Conservation (phyloP, 2,888 invertebrate genomes). For the Eumerus sabulonum region DNA sequence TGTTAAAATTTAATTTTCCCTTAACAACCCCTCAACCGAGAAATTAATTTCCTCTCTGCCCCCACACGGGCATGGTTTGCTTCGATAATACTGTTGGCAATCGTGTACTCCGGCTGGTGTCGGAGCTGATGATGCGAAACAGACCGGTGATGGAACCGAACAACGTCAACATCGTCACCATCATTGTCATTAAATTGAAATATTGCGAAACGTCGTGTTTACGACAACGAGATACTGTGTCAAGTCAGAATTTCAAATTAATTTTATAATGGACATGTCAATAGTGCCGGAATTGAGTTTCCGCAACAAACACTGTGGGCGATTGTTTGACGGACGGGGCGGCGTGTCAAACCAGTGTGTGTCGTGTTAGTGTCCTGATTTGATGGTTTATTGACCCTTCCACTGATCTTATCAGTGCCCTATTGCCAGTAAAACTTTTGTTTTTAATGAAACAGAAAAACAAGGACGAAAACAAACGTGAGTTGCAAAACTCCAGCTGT, state of each 20-base stretch:
- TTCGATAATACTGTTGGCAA: too few relatives aligned
- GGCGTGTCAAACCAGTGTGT: neutral
- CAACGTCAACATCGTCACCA: conserved; percentile 59
- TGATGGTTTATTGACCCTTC: neutral
- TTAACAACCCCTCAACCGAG: conserved; percentile 63
- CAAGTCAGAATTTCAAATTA: conserved; percentile 61
- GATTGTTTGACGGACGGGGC: neutral
- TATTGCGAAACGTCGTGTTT: conserved; percentile 48
- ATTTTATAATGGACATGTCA: conserved; percentile 61
- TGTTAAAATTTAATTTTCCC: conserved; percentile 65
- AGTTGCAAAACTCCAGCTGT: conserved; percentile 28
- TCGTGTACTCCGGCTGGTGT: neutral
- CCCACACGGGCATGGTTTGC: neutral
- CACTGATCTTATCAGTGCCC: too few relatives aligned
- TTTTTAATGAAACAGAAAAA: conserved; percentile 16
- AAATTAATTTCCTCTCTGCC: conserved; percentile 63
- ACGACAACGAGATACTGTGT: conserved; percentile 34
- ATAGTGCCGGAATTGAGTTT: conserved; percentile 21
- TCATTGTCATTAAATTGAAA: conserved; percentile 65
- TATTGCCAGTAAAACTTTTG: too few relatives aligned
- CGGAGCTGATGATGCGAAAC: conserved; percentile 70
- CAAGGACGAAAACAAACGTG: conserved; percentile 52
- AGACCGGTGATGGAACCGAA: conserved; percentile 60
- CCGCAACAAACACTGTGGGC: neutral
- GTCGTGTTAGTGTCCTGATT: neutral